Base-by-base conservation (phyloP, 2,797 vertebrate species). In the Poecile montanus region DNA sequence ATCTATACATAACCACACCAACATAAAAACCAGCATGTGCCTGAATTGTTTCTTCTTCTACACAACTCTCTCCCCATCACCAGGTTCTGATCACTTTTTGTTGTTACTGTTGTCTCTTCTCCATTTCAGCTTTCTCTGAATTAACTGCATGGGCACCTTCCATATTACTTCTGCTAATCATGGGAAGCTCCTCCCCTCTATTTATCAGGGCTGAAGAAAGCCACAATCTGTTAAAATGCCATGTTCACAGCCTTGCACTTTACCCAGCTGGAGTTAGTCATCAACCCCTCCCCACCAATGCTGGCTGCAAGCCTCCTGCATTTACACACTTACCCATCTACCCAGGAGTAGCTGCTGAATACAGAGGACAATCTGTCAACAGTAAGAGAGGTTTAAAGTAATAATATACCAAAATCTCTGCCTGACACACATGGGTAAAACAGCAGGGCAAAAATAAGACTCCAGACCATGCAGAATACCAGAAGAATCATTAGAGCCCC, bases 381-480 rank as follows among this genome's bases (percentile, higher is more conserved):
- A 85, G 51, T 13, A 66, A 56, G 32, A 36, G 40, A 85, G 10
- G 17, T 25, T 76, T 23, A 17, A 81, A 84, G 42, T 19, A 81
- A 18, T 16, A 74, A 66, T 4, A 62, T 2, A 81, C 23, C 29
- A 48, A 84, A 75, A 76, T n/a, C 63, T 67, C 53, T 53, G 68
- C 65, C 45, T 23, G 40, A 79, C 7, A 16, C 26, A n/a, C 5
- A 3, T 10, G 26, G 54, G 11, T 76, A 70, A 66, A 36, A 44
- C 9, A 90, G 21, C 9, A 34, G 30, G 16, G 44, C 60, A 66
- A 68, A 70, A 67, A 11, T 16, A 67, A 68, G 38, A n/a, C 42
- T 57, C 26, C 0, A 0, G 22, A 20, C 25, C 12, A n/a, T 2
- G 3, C 4, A 83, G 13, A 88, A 27, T 13, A 76, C 7, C 56